Percentiles rank a stretch among this genome's conserved stretches.
phyloP scores from a whole-genome alignment of 2,113 vertebrate species.

The Macaca nemestrina region DNA sequence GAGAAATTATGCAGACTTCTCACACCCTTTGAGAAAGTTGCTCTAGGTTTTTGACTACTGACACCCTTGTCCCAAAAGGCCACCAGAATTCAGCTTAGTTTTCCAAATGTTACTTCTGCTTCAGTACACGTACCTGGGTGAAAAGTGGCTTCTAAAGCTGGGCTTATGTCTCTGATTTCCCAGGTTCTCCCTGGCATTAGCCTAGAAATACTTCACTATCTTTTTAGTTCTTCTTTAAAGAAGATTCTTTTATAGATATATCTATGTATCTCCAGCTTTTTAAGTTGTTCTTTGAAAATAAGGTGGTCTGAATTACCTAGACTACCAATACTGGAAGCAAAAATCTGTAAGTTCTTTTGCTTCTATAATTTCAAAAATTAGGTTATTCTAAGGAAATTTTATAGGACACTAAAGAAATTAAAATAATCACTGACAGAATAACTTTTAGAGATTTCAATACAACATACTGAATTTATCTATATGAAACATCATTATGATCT shows the following conservation, averaged over 20 bases:
- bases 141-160: background rate
- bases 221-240: background rate
- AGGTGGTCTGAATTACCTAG: background rate
- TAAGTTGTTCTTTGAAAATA: background rate
- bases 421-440: background rate
- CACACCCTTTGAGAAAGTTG: background rate
- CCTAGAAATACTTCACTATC: background rate
- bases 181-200: background rate
- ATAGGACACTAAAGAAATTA: background rate
- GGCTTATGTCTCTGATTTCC: background rate
- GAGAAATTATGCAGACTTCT: background rate
- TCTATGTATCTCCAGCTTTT: background rate
- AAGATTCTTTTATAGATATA: background rate
- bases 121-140: background rate
- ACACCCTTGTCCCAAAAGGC: background rate
- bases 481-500: background rate
- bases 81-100: background rate
- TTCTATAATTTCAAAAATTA: slow-evolving; percentile 5
- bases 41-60: background rate
- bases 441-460: background rate
- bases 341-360: background rate
- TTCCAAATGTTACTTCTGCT: background rate
- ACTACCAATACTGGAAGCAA: background rate
- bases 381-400: background rate
- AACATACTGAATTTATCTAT: background rate